Evolutionary conservation across 2,113 vertebrate genomes (phyloP), one percentile per base, ranked within the genome.

Genomic region (Alligator mississippiensis): DNA sequence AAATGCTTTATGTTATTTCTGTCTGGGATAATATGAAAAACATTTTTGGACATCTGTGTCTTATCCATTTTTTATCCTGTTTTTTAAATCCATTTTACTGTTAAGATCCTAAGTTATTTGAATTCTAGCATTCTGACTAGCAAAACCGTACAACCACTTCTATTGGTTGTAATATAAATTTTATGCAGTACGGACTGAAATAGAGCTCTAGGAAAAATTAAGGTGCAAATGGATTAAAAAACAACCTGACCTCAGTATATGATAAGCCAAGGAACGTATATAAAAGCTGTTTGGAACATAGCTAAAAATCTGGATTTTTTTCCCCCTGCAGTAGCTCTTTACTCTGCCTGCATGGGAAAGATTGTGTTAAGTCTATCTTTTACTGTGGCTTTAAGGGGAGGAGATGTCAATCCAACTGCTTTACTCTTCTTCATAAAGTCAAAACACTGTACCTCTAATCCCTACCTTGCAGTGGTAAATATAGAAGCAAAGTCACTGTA

Each of bases 241-340:
- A 85, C 38, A 38, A 82, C 15, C 4, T 66, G 4, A 47, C 8
- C 17, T 15, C 57, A 6, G 3, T 58, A 24, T 84, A 82, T 13
- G 72, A 74, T 6, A 34, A 38, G 16, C 60, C 28, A 47, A 12
- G 13, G 1, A 55, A 47, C 4, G 60, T 91, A 60, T 61, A 19
- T 9, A 74, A 84, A 85, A 47, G n/a, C 2, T 18, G 12, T 79
- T 68, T 72, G 38, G 63, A 57, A 78, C 11, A 5, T 58, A 8
- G 3, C 38, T 66, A 27, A 72, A 74, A 78, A 84, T 17, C 28
- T 68, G n/a, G 75, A 7, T 30, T 68, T 68, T 34, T 58, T 30
- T 30, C 38, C 59, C 59, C 80, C 1, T 1, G 11, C 76, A 25
- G 28, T 0, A n/a, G 60, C 64, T 64, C 25, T 0, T 60, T 57